Evolutionary conservation across 2,797 vertebrate species (phyloP).

Genomic region (Gadopsis marmoratus): DNA sequence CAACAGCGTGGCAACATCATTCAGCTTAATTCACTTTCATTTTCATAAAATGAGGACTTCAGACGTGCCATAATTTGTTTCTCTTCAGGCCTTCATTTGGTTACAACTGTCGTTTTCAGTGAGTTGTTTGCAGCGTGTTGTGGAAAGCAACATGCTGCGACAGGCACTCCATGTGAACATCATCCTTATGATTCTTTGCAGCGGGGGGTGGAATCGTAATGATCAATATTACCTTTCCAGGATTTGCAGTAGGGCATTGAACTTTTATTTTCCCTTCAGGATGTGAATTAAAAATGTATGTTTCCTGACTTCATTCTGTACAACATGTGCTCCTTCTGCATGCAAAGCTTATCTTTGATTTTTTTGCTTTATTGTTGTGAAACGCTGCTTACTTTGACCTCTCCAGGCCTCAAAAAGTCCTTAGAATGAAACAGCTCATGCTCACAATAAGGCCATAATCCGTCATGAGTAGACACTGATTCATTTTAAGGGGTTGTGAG

Average conservation of each 20-base stretch:
- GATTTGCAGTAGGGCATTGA: constrained; percentile 39
- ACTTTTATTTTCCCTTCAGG: constrained; percentile 46
- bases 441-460: not conserved
- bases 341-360: not conserved
- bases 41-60: constrained; percentile 31
- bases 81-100: not conserved
- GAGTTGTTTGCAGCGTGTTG: constrained; percentile 4
- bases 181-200: constrained; percentile 37
- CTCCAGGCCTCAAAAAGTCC: not conserved
- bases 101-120: constrained; percentile 18
- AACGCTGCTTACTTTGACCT: not conserved
- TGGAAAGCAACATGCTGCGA: constrained; percentile 10
- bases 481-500: not conserved
- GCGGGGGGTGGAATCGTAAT: constrained; percentile 23
- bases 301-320: constrained; percentile 12
- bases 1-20: not conserved
- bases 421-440: not conserved
- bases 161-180: constrained; percentile 18
- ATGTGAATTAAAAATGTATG: constrained; percentile 57
- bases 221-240: constrained; percentile 35
- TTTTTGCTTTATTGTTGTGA: not conserved
- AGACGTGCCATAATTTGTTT: constrained; percentile 24
- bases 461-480: not conserved
- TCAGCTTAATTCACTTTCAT: constrained; percentile 31
- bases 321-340: not conserved